Evolutionary conservation across 2,888 invertebrate species (phyloP).

Genomic region (Noctua janthina): DNA sequence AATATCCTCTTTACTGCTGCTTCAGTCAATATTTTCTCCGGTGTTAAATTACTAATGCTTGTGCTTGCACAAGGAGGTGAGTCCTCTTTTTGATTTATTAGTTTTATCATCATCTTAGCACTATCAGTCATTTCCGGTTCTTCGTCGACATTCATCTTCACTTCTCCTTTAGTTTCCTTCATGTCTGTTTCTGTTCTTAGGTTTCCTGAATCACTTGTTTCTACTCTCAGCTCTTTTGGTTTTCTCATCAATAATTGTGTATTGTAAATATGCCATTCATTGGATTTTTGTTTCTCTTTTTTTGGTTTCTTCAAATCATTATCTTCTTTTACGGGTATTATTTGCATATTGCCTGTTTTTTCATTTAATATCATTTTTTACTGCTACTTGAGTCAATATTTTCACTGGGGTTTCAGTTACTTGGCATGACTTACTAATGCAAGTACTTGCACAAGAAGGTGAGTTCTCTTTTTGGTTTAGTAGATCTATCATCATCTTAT

Average conservation of each 20-base stretch:
- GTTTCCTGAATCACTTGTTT: conserved; percentile 13
- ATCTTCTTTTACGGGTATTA: conserved; percentile 24
- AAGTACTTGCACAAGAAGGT: conserved; percentile 10
- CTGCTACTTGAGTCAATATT: conserved; percentile 34
- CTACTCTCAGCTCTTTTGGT: conserved; percentile 14
- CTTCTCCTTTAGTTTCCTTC: no score
- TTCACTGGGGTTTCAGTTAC: conserved; percentile 23
- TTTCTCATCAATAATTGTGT: conserved; percentile 24
- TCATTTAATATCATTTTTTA: conserved; percentile 32
- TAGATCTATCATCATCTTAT: not conserved
- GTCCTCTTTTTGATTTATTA: conserved; percentile 18
- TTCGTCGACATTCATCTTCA: no score
- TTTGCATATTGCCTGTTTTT: conserved; percentile 29
- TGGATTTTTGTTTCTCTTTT: conserved; percentile 13
- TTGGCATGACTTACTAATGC: conserved; percentile 27
- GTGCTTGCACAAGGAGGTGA: conserved; percentile 11
- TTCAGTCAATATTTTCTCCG: conserved; percentile 19
- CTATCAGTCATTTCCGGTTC: no score
- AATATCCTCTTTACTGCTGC: conserved; percentile 24
- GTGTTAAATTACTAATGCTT: conserved; percentile 12
- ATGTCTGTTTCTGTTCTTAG: not conserved
- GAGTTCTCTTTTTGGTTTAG: not conserved
- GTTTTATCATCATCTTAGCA: no score
- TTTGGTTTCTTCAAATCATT: conserved; percentile 19
- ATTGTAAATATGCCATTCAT: conserved; percentile 17